These are phyloP conservation scores for Dicycla oo DNA, from an alignment of 2,888 invertebrate species.

Conservation along the genomic window DNA sequence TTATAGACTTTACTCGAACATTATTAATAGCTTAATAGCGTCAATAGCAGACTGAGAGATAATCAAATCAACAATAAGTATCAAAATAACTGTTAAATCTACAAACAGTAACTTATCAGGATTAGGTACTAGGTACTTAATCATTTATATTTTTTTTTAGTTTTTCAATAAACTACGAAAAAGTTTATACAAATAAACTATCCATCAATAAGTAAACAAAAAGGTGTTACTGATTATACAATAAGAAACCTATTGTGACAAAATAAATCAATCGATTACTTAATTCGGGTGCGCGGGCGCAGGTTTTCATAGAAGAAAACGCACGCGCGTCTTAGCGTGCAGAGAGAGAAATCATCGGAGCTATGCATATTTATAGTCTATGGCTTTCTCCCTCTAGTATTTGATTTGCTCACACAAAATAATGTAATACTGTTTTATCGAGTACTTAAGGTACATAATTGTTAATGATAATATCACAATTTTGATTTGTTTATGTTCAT, in stretches of 20 bases:
- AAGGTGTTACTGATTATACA: constrained; percentile 11
- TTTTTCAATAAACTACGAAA: background rate
- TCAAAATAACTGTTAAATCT: background rate
- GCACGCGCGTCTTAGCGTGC: constrained; percentile 78
- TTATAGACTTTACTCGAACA: background rate
- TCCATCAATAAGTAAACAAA: background rate
- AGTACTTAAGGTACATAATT: constrained; percentile 21
- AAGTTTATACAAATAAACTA: background rate
- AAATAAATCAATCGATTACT: constrained; percentile 43
- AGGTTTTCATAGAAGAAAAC: constrained; percentile 75
- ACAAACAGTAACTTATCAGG: background rate
- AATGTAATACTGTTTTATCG: constrained; percentile 28
- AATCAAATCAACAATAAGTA: background rate
- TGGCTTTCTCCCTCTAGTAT: constrained; percentile 83
- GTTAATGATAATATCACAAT: constrained; percentile 11
- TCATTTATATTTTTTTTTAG: background rate
- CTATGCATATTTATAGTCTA: constrained; percentile 85
- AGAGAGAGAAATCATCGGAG: constrained; percentile 80
- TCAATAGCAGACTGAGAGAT: background rate
- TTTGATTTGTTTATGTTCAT: background rate
- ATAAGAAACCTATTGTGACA: constrained; percentile 18
- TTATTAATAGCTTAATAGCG: constrained; percentile 7
- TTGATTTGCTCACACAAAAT: constrained; percentile 58
- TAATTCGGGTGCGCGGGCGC: constrained; percentile 55
- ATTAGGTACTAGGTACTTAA: background rate